Base-by-base conservation (phyloP, 2,888 invertebrate species). In the Drepana falcataria region DNA sequence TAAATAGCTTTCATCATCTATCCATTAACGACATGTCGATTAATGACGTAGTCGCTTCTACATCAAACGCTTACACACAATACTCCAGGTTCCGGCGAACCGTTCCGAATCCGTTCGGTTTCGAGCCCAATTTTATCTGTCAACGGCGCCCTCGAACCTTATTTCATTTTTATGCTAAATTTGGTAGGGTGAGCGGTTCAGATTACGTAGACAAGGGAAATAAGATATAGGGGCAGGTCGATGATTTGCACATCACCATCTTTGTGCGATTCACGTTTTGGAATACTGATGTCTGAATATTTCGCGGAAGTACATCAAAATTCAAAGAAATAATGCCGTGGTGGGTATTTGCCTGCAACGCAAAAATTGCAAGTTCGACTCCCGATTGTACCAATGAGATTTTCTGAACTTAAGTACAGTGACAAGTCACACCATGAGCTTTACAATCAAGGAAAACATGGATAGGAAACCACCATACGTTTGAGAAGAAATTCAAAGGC, bases 21-120 rank as follows among this genome's bases (percentile, higher is more conserved):
- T 79, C 72, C 62, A 74, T 75, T 73, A 77, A 65, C 60, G 57
- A 58, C 61, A 56, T 53, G 55, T 57, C 67, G 70, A 71, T 70
- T 71, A 68, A 75, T 70, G 69, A 64, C 64, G 61, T 49, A 51
- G 51, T 51, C 51, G 51, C 51, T 56, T 49, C 34, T 37, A 53
- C 48, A 48, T 48, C 63, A 65, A 63, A 60, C 60, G 55, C 53
- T 61, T 58, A 57, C 61, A 60, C 62, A 66, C 57, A 65, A 65
- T 53, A 48, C 37, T 9, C 35, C 53, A 48, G 48, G 48, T 53
- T 48, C 48, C 37, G 51, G 51, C 40, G 21, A 51, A 21, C 21
- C 21, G 21, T 21, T 21, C 21, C 21, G 21, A 51, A 51, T 51
- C 40, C 21, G 40, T 51, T 51, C 53, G 48, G 52, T 47, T 54